Conservation (phyloP, 2,797 vertebrate species). For the Diplodus sargus region DNA sequence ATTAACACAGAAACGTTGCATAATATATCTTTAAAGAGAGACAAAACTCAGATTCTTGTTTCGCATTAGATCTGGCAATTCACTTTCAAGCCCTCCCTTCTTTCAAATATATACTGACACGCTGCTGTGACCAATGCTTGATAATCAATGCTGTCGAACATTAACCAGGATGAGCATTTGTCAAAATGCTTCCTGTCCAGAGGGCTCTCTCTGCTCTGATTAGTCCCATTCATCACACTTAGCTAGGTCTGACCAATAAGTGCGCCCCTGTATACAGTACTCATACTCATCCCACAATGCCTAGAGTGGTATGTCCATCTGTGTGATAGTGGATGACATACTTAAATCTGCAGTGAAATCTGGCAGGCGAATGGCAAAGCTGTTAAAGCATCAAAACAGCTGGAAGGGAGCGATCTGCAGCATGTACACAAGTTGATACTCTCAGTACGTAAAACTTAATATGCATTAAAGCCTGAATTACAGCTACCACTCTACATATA, state of each 20-base stretch:
- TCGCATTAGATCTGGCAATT: not conserved
- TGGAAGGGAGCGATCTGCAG: conserved; percentile 12
- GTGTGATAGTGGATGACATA: not conserved
- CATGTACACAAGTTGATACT: not conserved
- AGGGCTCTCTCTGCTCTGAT: conserved; percentile 34
- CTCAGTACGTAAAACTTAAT: not conserved
- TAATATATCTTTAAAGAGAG: not conserved
- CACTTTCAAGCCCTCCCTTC: not conserved
- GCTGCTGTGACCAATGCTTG: conserved; percentile 1
- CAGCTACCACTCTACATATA: not conserved
- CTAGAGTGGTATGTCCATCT: conserved; percentile 12
- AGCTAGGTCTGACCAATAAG: conserved; percentile 22
- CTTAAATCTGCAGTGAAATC: conserved; percentile 19
- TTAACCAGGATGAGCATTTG: conserved; percentile 21
- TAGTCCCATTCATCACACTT: conserved; percentile 49
- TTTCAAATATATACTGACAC: not conserved
- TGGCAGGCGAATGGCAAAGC: conserved; percentile 32
- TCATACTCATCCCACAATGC: conserved; percentile 21
- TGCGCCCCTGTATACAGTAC: conserved; percentile 10
- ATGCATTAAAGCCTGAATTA: not conserved
- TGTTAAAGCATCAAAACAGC: conserved; percentile 33
- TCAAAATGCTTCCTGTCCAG: conserved; percentile 41
- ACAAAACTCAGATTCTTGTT: conserved; percentile 6
- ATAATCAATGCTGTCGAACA: conserved; percentile 41
- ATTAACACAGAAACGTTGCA: not conserved